These are phyloP conservation scores for Sturnus vulgaris DNA, from an alignment of 2,113 vertebrate genomes.

Conservation along the genomic window DNA sequence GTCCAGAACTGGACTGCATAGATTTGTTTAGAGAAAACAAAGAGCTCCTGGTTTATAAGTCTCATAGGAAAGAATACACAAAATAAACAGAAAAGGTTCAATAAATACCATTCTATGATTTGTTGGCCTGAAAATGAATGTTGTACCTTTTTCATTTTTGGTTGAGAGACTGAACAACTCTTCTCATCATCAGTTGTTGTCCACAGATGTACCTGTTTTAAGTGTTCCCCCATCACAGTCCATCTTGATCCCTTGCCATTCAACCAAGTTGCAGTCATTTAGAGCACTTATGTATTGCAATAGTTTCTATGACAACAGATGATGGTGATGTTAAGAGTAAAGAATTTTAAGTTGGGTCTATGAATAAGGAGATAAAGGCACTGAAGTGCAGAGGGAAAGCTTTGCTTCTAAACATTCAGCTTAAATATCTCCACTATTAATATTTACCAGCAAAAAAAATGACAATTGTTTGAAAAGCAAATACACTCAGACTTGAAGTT, in stretches of 20 bases:
- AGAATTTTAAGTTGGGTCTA: conserved; percentile 65
- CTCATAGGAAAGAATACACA: conserved; percentile 21
- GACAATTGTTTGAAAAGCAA: neutral
- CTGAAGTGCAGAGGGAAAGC: conserved; percentile 16
- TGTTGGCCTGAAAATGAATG: conserved; percentile 7
- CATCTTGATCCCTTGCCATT: conserved; percentile 64
- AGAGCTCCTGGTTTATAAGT: neutral
- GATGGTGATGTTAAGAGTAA: conserved; percentile 70
- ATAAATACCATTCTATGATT: neutral
- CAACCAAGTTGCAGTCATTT: conserved; percentile 67
- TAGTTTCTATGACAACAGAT: conserved; percentile 76
- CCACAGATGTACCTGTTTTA: conserved; percentile 11
- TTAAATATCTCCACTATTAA: neutral
- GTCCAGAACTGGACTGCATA: neutral
- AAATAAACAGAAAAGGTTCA: conserved; percentile 42
- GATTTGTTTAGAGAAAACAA: conserved; percentile 27
- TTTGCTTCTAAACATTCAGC: conserved; percentile 21
- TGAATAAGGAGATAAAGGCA: conserved; percentile 63
- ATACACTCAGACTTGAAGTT: neutral
- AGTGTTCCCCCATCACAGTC: conserved; percentile 36
- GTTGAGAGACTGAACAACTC: neutral
- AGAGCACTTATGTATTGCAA: conserved; percentile 64
- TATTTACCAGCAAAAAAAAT: conserved; percentile 16
- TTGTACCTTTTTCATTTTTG: neutral
- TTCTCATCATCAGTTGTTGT: neutral